Evolutionary conservation across 2,888 invertebrate species (phyloP).

Genomic region (Esperia sulphurella): DNA sequence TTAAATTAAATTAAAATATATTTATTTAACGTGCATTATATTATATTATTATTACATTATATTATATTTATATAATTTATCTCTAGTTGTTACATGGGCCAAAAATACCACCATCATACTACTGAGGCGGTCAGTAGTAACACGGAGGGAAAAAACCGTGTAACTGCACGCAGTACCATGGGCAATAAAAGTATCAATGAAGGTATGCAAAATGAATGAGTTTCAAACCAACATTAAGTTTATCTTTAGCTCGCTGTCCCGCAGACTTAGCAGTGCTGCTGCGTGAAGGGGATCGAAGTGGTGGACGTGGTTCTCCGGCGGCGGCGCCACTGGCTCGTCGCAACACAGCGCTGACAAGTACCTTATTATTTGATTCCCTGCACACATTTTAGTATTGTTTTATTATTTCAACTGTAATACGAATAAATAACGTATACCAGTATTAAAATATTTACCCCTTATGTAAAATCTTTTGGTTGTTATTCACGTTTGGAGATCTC

Average conservation of each 20-base stretch:
- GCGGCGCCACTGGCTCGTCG: constrained; percentile 42
- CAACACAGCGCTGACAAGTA: constrained; percentile 18
- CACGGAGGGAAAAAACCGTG: no score
- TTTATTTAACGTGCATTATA: no score
- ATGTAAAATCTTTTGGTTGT: constrained; percentile 25
- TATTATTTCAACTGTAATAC: background rate
- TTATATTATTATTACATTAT: no score
- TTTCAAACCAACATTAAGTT: constrained; percentile 20
- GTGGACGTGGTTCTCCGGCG: constrained; percentile 41
- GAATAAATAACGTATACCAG: background rate
- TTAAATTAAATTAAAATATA: no score
- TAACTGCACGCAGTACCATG: no score
- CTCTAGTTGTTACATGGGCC: no score
- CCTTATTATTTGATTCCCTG: constrained; percentile 30
- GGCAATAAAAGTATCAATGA: no score
- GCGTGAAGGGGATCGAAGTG: constrained; percentile 25
- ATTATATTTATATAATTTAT: no score
- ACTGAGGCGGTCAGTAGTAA: no score
- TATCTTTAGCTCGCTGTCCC: constrained; percentile 19
- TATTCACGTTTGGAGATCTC: constrained; percentile 27
- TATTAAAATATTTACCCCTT: constrained; percentile 32
- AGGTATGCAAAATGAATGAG: background rate
- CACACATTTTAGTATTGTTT: constrained; percentile 1
- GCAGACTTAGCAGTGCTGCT: constrained; percentile 16
- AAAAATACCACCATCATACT: no score